Base-by-base conservation (phyloP, 1,140 invertebrate species). In the Microplitis demolitor region DNA sequence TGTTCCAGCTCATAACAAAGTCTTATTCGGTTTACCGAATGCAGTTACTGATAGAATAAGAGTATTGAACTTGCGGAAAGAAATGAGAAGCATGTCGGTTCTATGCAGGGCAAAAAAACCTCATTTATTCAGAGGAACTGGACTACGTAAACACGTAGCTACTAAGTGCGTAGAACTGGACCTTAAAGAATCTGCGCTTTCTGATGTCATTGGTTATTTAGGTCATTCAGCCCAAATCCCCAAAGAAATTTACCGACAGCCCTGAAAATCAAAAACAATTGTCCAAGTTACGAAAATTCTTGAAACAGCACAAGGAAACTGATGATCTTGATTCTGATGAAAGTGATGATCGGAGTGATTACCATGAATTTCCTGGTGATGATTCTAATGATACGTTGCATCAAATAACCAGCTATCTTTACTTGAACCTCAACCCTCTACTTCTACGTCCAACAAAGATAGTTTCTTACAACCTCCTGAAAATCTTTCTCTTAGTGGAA, bases 221-320 rank as follows among this genome's bases (percentile, higher is more conserved):
- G 74, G 74, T 13, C 74, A 75, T 16, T 39, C 51, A 13, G 31
- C 58, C 2, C 34, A 66, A 14, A 63, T 73, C 14, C 74, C 73
- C 37, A 54, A 60, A 53, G 53, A 73, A 11, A 73, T 68, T 33
- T 75, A 75, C 35, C 69, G 70, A 33, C 64, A 73, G 16, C 62
- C 70, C 4, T 2, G 56, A 35, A 37, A 9, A 13, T 13, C 8
- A 9, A 24, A 13, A 11, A 33, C 31, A 35, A 62, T 62, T 35
- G 13, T 35, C 5, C 11, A 34, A 34, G 34, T 62, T 11, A 5
- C 31, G 8, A 14, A 31, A 62, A 4, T 62, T 6, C 33, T 62
- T 8, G 60, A 62, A 62, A 11, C 9, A 1, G 60, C 60, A 24
- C 37, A 35, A 50, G 63, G 63, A 50, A 4, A 14, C 3, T 37